Evolutionary conservation across 1,140 invertebrate genomes (phyloP), one percentile per base, ranked within the genome.

Genomic region (Octopus sinensis): DNA sequence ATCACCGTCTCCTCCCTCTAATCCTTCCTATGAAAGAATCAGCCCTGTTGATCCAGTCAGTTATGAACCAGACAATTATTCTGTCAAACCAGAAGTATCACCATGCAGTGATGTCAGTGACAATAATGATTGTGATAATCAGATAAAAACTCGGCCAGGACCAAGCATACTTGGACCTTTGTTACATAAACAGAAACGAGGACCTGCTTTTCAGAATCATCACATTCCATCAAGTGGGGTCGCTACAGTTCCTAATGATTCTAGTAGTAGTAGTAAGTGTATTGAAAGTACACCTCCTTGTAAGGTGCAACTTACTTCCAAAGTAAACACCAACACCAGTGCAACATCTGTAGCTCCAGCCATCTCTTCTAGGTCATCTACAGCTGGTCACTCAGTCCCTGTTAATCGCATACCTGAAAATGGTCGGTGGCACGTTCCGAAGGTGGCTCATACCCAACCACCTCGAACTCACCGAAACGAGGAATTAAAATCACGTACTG

Each of bases 91-190:
- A 73, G 30, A 73, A 73, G 17, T 23, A 6, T 23, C 68, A 9
- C 68, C 68, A 6, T 9, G 9, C 5, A 73, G 68, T 23, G 68
- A 73, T 73, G 3, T 0, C 5, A 73, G 68, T 73, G 68, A 73
- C 68, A 73, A 13, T 12, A 73, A 73, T 3, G 68, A 73, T 73
- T 13, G 17, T n/a, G 68, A 73, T 6, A 73, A 73, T 23, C 68
- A 73, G 68, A 73, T 73, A n/a, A 73, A 73, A 73, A 73, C 68
- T 73, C 68, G 68, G 6, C 68, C 68, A 13, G 68, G 68, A n/a
- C 68, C 68, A 13, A 73, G 68, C 68, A 73, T 73, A 73, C 68
- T 73, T 73, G 68, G 68, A 17, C 68, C 68, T 5, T 73, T 73
- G 68, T 73, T 73, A 13, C 68, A 73, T 73, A 73, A 73, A 73